Evolutionary conservation across 2,888 invertebrate species (phyloP), one percentile per base, ranked within the genome.

Genomic region (Thumatha senex): DNA sequence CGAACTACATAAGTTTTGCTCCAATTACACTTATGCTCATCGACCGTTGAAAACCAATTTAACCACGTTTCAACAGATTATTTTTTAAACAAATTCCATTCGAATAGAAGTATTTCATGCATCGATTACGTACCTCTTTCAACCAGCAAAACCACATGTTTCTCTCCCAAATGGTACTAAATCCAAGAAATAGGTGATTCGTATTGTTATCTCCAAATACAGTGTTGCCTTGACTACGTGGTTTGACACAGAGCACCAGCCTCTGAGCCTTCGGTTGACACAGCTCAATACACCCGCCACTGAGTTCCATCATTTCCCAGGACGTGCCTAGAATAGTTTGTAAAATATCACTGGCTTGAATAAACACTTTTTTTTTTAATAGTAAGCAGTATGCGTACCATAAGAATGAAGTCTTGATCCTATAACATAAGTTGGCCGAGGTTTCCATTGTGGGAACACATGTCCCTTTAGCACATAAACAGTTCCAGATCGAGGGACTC

Each of bases 391-490:
- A 24, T 10, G 18, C 78, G 48, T 62, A 89, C 90, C 94, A 74
- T 92, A 93, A 55, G 94, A 91, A 73, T 93, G 91, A 51, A 95
- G 84, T 59, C 92, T 87, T 33, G 93, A 93, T 58, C 94, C 94
- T 69, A 93, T 87, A 51, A 94, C 84, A 61, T 93, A 92, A 33
- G 94, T 88, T 30, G 92, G 89, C 59, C 94, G 87, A 46, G 92
- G 89, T 74, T 93, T 93, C 94, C 94, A 95, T 74, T 94, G 94
- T 35, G 95, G 94, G 64, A 94, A 94, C 42, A 94, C 95, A 61
- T 94, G 92, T 40, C 94, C 94, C 77, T 95, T 95, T 44, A 95
- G 80, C 40, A 95, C 91, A 61, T 93, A 86, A 40, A 93, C 78
- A 48, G 92, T 93, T 24, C 93, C 89, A 46, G 93, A 91, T 31